Base-by-base conservation (phyloP, 2,797 vertebrate genomes). In the Coracias cyanogaster region DNA sequence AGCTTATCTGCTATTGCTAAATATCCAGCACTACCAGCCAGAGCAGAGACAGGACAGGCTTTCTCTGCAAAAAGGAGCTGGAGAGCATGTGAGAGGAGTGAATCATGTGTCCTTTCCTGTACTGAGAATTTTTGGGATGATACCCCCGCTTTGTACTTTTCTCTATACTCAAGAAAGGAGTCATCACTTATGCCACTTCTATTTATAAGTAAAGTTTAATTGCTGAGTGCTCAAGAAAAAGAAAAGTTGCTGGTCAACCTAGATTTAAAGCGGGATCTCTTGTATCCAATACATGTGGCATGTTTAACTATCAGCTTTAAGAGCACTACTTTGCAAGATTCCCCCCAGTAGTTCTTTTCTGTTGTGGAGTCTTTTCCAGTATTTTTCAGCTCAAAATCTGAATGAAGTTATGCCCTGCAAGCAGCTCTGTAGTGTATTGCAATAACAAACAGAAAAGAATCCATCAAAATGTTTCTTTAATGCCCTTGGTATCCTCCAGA, bases 11-110 rank as follows among this genome's bases (percentile, higher is more conserved):
- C 61, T 74, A 5, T 2, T 43, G 66, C 62, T 76, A 6, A 82
- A 74, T 45, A 25, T 12, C 41, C 69, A 67, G 48, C 52, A 14
- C 49, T 21, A 54, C 21, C 13, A 64, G 45, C 45, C 8, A 22
- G 57, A 86, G 79, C 72, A 83, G 88, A 92, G 89, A 54, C 12
- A 45, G 58, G 71, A 51, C 64, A 78, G 57, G 28, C 28, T 80
- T 70, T 33, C 48, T 4, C 4, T 74, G 39, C 67, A 81, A 41
- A 78, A 69, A 83, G 48, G 65, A 92, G 61, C 65, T 78, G 82
- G 45, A 83, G 46, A 91, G n/a, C 88, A 81, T 51, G 80, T 91
- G 77, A 95, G 76, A 93, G 54, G 61, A 78, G 54, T 91, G 93
- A 95, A 79, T 93, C 70, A 79, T 51, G 46, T 83, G 89, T 76